Base-by-base conservation (phyloP, 1,140 invertebrate species). In the Cotesia chilonis region DNA sequence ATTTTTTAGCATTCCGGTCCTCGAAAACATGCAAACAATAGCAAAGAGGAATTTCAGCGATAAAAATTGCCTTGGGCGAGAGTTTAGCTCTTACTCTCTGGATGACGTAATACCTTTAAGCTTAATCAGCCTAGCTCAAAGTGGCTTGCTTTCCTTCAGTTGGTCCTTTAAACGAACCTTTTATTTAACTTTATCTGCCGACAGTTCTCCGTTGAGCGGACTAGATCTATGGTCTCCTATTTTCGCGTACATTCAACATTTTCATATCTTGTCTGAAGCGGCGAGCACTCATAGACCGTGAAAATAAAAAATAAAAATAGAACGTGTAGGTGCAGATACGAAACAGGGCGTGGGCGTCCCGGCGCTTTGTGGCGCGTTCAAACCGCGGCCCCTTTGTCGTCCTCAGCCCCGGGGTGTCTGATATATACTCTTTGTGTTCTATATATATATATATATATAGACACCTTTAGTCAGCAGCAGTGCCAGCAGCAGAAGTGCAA, bases 301-400 rank as follows among this genome's bases (percentile, higher is more conserved):
- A 47, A 10, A 47, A 47, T 47, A 47, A 47, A 47, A 47, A 47
- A 47, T 47, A 47, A 47, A 47, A 47, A 47, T 47, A 47, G 41
- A 47, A 6, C 41, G 10, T 6, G 41, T 9, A 36, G 17, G n/a
- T 14, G 20, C 66, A 55, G 12, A 66, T 64, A 74, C 69, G 41
- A 9, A 47, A 59, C 7, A 74, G 74, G 77, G 79, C 78, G 80
- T 80, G 82, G 78, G 79, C 79, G 81, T 84, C 80, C 80, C 80
- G 81, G 78, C 79, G 83, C 84, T 85, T 87, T 86, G 84, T 85
- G 83, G 81, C 82, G 85, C 84, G 85, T 85, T 83, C 81, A 84
- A 84, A 85, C 81, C 83, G 81, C 82, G 82, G 79, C 77, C 82
- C 81, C 82, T 86, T 85, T 85, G 81, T 87, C 82, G 80, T 77